Conservation (phyloP, 2,888 invertebrate genomes). For the Unio delphinus region DNA sequence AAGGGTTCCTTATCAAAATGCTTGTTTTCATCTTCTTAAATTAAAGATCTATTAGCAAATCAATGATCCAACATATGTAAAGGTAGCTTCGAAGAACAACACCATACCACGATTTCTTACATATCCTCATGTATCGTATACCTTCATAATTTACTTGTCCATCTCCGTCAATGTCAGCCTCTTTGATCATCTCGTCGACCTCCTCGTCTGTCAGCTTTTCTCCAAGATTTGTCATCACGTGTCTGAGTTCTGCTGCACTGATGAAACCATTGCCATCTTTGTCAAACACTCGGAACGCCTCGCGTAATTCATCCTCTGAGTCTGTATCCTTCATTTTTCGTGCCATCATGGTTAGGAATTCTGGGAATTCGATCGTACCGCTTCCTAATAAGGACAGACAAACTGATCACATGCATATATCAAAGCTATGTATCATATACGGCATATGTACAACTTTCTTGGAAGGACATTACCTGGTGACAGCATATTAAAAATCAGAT, state of each 20-base stretch:
- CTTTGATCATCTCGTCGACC: constrained; percentile 99
- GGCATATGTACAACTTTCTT: not conserved
- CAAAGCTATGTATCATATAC: no score
- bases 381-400: constrained; percentile 80
- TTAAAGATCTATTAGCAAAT: no score
- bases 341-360: constrained; percentile 99
- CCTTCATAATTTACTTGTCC: constrained; percentile 98
- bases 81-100: no score
- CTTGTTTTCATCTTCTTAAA: no score
- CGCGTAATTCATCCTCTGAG: constrained; percentile 98
- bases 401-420: not conserved
- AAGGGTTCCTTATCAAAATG: no score
- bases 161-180: constrained; percentile 98
- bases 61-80: no score
- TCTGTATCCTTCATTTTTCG: constrained; percentile 99
- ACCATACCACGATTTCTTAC: no score
- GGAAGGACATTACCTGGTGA: not conserved
- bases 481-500: not conserved
- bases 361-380: constrained; percentile 99
- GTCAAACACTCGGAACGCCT: constrained; percentile 98
- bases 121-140: constrained; percentile 13
- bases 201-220: constrained; percentile 99
- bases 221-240: constrained; percentile 99
- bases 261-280: constrained; percentile 99
- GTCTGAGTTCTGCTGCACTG: constrained; percentile 96